A percentile compares a stretch with the other conserved stretches of the same genome.
Conservation (phyloP, 2,113 vertebrate species). For the Scopus umbretta region DNA sequence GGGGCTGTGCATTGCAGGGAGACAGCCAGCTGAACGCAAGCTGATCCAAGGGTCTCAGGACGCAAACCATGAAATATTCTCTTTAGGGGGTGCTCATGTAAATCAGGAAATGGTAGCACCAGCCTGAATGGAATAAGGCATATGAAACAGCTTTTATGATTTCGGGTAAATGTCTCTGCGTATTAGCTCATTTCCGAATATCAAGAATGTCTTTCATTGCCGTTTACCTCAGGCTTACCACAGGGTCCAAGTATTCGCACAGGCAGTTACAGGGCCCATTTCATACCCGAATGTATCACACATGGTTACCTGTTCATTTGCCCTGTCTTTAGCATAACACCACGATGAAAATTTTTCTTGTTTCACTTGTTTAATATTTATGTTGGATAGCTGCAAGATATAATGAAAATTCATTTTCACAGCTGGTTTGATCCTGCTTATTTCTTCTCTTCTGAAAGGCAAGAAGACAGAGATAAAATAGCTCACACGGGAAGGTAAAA, state of each 20-base stretch:
- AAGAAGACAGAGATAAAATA: background rate
- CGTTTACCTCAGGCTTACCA: background rate
- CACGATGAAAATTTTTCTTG: background rate
- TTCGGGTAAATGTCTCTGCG: background rate
- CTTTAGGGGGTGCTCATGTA: background rate
- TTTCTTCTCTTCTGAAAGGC: constrained; percentile 11
- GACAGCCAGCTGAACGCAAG: background rate
- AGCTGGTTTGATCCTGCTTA: constrained; percentile 4
- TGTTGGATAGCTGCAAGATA: constrained; percentile 4
- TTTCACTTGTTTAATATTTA: constrained; percentile 41
- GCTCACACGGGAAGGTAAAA: background rate
- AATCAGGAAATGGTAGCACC: background rate
- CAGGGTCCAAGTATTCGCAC: background rate
- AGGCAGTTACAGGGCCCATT: background rate
- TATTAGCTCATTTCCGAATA: background rate
- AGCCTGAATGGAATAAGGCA: background rate
- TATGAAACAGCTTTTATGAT: background rate
- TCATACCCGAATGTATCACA: background rate
- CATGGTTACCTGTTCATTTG: background rate
- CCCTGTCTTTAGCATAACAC: background rate
- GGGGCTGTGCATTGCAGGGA: rapidly evolving
- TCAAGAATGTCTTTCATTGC: background rate
- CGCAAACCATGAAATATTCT: background rate
- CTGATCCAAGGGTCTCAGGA: background rate
- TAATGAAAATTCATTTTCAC: constrained; percentile 47